phyloP scores from a whole-genome alignment of 2,797 vertebrate genomes.

The Acestrorhynchus altus region DNA sequence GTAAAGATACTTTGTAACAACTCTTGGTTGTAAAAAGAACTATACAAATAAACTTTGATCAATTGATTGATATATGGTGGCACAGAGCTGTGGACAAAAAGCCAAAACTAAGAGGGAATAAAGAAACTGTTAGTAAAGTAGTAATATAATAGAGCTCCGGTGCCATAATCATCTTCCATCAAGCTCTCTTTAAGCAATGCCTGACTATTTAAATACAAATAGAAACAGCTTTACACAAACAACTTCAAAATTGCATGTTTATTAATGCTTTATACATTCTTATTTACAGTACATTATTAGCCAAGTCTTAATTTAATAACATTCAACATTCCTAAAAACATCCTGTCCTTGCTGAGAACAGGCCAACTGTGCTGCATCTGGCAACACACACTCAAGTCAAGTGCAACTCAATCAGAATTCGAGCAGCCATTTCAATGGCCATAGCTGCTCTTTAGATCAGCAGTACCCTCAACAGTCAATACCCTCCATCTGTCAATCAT shows the following conservation, averaged over 20 bases:
- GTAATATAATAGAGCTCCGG: no score
- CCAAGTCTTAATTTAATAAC: slow-evolving; percentile 53
- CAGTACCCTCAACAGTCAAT: background rate
- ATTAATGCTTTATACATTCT: slow-evolving; percentile 54
- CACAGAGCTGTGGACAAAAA: no score
- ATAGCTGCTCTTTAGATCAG: background rate
- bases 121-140: no score
- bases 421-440: background rate
- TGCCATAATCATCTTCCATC: no score
- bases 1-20: no score
- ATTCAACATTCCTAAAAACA: background rate
- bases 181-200: no score
- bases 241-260: slow-evolving; percentile 46
- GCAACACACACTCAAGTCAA: background rate
- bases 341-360: background rate
- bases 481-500: no score
- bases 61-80: no score
- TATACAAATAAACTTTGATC: no score
- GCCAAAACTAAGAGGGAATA: no score
- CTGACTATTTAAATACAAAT: no score
- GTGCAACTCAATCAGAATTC: background rate
- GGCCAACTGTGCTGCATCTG: background rate
- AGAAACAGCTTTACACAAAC: background rate
- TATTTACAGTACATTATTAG: slow-evolving; percentile 55
- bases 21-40: no score